phyloP scores from a whole-genome alignment of 2,888 invertebrate species.

The Melipona beecheii region DNA sequence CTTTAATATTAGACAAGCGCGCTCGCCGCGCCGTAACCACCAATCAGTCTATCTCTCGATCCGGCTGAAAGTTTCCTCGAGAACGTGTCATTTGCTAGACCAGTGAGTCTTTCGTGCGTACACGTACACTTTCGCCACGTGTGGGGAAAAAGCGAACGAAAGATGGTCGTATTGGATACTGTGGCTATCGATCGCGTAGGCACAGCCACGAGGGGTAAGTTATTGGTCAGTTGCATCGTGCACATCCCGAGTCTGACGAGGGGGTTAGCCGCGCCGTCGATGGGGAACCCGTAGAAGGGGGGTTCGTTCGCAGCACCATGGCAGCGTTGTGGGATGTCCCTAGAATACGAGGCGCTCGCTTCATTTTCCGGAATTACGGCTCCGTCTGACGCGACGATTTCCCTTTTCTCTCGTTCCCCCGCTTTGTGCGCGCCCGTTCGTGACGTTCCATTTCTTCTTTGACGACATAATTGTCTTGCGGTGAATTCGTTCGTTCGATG shows the following conservation, averaged over 20 bases:
- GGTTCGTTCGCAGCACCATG: slow-evolving; percentile 70
- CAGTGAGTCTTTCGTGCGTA: slow-evolving; percentile 51
- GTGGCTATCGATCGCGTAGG: slow-evolving; percentile 78
- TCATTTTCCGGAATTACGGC: slow-evolving; percentile 77
- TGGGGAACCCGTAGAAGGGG: slow-evolving; percentile 74
- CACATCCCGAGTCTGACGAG: slow-evolving; percentile 74
- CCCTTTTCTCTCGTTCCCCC: not conserved
- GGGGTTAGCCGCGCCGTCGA: slow-evolving; percentile 70
- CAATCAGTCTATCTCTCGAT: slow-evolving; percentile 27
- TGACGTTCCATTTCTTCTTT: not conserved
- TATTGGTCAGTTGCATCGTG: slow-evolving; percentile 82
- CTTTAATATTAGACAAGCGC: slow-evolving; percentile 45
- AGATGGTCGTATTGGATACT: slow-evolving; percentile 70
- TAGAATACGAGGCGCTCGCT: slow-evolving; percentile 60
- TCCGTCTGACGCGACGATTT: slow-evolving; percentile 50
- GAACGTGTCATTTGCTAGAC: slow-evolving; percentile 58
- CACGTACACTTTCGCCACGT: not conserved
- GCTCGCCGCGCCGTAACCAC: slow-evolving; percentile 42
- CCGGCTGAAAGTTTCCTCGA: slow-evolving; percentile 22
- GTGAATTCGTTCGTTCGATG: not conserved
- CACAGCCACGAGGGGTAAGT: slow-evolving; percentile 75
- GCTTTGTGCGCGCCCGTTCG: not conserved
- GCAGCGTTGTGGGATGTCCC: slow-evolving; percentile 67
- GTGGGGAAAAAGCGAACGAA: slow-evolving; percentile 30
- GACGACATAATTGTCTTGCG: not conserved